These are phyloP conservation scores for Corapipo altera DNA, from an alignment of 2,113 vertebrate genomes.

Conservation along the genomic window DNA sequence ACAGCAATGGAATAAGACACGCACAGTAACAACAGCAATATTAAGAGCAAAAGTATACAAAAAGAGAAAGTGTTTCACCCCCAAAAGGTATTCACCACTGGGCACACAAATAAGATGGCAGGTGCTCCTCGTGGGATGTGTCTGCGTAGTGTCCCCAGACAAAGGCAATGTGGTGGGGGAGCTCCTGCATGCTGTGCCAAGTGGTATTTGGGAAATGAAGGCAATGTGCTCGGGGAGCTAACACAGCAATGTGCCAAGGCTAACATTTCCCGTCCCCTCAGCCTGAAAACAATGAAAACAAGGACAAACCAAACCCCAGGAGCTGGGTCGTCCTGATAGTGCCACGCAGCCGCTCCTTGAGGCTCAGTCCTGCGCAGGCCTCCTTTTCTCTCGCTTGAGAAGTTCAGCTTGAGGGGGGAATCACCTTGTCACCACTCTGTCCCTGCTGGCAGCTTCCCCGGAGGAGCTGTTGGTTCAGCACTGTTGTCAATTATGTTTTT, in stretches of 20 bases:
- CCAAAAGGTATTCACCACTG: background rate
- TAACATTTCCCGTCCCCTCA: background rate
- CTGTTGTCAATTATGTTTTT: too few relatives aligned
- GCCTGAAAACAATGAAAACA: background rate
- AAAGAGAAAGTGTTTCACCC: background rate
- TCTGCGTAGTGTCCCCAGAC: background rate
- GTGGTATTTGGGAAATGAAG: background rate
- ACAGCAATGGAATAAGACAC: too few relatives aligned
- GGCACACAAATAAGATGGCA: background rate
- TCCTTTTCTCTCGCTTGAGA: too few relatives aligned
- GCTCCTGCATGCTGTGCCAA: fast-evolving
- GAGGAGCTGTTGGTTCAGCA: too few relatives aligned
- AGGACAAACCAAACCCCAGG: too few relatives aligned
- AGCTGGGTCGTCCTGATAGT: background rate
- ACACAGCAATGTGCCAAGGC: background rate
- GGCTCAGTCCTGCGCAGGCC: too few relatives aligned
- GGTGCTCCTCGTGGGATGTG: fast-evolving
- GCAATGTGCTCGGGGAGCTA: background rate
- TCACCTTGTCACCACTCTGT: too few relatives aligned
- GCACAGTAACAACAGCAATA: background rate
- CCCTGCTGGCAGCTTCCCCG: too few relatives aligned
- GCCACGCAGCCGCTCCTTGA: fast-evolving
- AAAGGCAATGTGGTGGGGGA: background rate
- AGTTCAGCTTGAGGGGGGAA: too few relatives aligned
- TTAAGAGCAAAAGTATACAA: background rate